Percentiles rank a stretch among this genome's conserved stretches.
These are phyloP conservation scores for Drosophila setosimentum DNA, from an alignment of 2,888 invertebrate genomes.

Conservation along the genomic window DNA sequence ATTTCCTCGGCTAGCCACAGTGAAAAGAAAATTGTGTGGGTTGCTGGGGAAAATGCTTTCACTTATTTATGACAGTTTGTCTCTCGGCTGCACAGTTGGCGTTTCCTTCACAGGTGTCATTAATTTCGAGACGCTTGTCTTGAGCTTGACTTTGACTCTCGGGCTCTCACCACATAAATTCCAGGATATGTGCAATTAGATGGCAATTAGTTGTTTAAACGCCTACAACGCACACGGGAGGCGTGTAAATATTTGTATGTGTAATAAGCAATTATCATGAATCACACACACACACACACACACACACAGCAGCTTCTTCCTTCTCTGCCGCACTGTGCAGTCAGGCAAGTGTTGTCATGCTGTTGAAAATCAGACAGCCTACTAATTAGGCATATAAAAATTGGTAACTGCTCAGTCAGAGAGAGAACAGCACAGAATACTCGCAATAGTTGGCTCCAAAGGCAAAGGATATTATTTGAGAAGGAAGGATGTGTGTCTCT, in stretches of 20 bases:
- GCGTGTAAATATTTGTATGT: constrained; percentile 56
- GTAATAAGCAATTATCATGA: constrained; percentile 82
- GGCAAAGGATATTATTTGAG: background rate
- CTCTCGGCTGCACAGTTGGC: background rate
- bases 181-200: constrained; percentile 57
- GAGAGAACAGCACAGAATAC: constrained; percentile 4
- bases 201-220: constrained; percentile 62
- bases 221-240: constrained; percentile 33
- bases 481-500: background rate
- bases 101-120: constrained; percentile 31
- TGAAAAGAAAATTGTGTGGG: background rate
- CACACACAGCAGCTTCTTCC: background rate
- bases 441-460: constrained; percentile 32
- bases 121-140: constrained; percentile 30
- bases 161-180: constrained; percentile 52
- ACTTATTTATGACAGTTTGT: background rate
- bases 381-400: constrained; percentile 60
- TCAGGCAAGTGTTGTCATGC: constrained; percentile 19
- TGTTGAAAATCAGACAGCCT: constrained; percentile 51
- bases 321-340: background rate
- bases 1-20: background rate
- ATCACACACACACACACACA: constrained; percentile 57
- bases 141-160: constrained; percentile 15
- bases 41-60: background rate
- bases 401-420: constrained; percentile 40